These are phyloP conservation scores for Eulemur coronatus DNA, from an alignment of 2,797 vertebrate species.

Conservation along the genomic window DNA sequence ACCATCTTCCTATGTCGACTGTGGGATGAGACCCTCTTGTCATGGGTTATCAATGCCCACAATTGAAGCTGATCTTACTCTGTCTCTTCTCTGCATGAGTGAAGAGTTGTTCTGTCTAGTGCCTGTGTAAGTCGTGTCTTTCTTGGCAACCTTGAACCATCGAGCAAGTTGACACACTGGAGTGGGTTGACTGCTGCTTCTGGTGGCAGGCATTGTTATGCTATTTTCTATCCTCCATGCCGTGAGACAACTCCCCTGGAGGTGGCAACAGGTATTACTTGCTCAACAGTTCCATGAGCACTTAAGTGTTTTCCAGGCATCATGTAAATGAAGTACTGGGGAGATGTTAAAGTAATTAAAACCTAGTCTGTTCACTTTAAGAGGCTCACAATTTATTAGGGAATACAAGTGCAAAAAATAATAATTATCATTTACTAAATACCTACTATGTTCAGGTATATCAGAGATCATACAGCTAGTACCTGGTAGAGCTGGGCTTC, in stretches of 20 bases:
- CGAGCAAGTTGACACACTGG: background rate
- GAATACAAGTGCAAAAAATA: background rate
- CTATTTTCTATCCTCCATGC: background rate
- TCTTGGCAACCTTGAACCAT: background rate
- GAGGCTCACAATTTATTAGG: background rate
- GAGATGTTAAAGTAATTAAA: background rate
- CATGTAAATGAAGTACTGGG: background rate
- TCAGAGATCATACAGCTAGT: background rate
- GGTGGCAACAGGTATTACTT: background rate
- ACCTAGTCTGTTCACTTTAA: background rate
- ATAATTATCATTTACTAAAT: conserved; percentile 22
- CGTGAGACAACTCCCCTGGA: background rate
- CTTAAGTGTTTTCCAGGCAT: background rate
- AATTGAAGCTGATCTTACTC: background rate
- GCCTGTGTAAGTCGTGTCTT: background rate
- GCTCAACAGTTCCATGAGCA: background rate
- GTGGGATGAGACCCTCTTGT: background rate
- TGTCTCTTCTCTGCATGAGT: background rate
- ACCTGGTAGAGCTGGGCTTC: background rate
- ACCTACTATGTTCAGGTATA: background rate
- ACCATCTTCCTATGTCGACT: background rate
- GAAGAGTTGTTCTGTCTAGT: background rate
- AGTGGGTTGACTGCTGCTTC: background rate
- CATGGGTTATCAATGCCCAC: background rate
- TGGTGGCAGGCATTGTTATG: background rate